Conservation (phyloP, 2,113 vertebrate genomes). For the Etia nguti region DNA sequence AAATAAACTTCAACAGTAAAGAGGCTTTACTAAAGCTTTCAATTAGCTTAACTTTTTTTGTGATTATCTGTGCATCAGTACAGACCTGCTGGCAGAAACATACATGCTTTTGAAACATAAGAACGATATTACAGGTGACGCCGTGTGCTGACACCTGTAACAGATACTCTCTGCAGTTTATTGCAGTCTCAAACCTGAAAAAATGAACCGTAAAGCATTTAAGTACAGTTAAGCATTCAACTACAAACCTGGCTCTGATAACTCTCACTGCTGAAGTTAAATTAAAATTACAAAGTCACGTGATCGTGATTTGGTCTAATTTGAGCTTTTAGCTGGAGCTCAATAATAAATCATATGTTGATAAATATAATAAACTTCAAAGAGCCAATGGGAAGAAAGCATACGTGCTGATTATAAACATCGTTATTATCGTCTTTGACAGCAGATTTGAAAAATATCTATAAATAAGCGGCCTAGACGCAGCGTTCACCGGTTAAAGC, state of each 20-base stretch:
- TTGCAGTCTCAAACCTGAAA: background rate
- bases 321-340: background rate
- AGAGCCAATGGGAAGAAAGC: background rate
- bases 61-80: background rate
- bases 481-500: background rate
- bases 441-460: background rate
- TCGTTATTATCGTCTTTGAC: background rate
- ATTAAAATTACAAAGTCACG: background rate
- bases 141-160: background rate
- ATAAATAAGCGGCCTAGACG: background rate
- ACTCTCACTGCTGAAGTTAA: background rate
- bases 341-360: background rate
- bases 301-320: background rate
- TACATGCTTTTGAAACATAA: background rate
- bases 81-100: background rate
- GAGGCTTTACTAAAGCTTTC: background rate
- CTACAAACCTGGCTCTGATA: background rate
- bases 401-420: background rate
- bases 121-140: background rate
- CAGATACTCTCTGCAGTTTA: background rate
- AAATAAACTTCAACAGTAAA: background rate
- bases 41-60: background rate
- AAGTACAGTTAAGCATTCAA: background rate
- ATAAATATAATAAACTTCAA: background rate
- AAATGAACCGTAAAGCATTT: background rate